Percentiles rank a stretch among this genome's conserved stretches.
Evolutionary conservation across 2,113 vertebrate species (phyloP).

Genomic region (Alectura lathami): DNA sequence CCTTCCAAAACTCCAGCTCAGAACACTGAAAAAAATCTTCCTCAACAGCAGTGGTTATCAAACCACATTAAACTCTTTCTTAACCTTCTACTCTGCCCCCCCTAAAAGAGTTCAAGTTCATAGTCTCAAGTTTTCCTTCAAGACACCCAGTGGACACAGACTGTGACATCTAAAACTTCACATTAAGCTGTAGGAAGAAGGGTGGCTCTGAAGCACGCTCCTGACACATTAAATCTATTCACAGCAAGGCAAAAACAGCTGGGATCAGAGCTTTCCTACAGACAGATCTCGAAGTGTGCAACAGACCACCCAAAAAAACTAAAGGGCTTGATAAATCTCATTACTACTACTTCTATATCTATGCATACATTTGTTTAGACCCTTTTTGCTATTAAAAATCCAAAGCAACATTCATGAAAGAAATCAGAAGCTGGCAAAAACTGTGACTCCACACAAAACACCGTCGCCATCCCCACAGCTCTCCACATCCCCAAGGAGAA

Average conservation of each 20-base stretch:
- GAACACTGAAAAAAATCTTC: constrained; percentile 17
- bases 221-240: neutral
- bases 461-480: neutral
- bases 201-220: neutral
- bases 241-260: neutral
- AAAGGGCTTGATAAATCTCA: neutral
- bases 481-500: neutral
- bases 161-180: neutral
- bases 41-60: neutral
- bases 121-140: neutral
- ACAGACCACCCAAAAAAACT: neutral
- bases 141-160: neutral
- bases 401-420: neutral
- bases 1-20: neutral
- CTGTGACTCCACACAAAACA: neutral
- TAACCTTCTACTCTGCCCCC: neutral
- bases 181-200: neutral
- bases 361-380: neutral
- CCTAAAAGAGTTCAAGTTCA: neutral
- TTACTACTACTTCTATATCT: neutral
- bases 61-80: neutral
- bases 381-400: neutral
- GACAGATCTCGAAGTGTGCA: neutral
- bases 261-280: neutral
- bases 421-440: neutral